A percentile compares a stretch with the other conserved stretches of the same genome.
Evolutionary conservation across 2,888 invertebrate species (phyloP).

Genomic region (Amblyjoppa fuscipennis): DNA sequence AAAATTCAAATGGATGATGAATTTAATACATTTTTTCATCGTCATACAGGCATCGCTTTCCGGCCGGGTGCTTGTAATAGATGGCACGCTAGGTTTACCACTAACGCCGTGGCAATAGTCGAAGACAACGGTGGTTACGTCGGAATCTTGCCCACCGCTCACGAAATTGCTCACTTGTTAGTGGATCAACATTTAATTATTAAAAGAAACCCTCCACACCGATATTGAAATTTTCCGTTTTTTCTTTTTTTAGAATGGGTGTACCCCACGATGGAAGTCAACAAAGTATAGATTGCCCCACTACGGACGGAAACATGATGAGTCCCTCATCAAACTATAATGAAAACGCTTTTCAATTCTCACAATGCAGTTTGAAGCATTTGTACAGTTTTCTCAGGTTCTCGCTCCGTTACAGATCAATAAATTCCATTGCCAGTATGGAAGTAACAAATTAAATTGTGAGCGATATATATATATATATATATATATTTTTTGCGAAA

Average conservation of each 20-base stretch:
- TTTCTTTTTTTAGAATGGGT: conserved; percentile 72
- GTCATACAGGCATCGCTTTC: conserved; percentile 76
- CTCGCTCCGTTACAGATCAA: conserved; percentile 3
- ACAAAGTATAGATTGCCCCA: conserved; percentile 64
- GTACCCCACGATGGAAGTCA: conserved; percentile 76
- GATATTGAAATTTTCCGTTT: background rate
- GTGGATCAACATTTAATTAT: conserved; percentile 50
- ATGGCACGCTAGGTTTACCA: no score
- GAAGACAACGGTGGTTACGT: conserved; percentile 81
- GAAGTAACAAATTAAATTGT: conserved; percentile 1
- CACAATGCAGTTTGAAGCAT: conserved; percentile 72
- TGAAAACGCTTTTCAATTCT: conserved; percentile 78
- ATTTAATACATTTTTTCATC: background rate
- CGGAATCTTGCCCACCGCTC: conserved; percentile 79
- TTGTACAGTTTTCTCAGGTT: conserved; percentile 77
- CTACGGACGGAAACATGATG: conserved; percentile 77
- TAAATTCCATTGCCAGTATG: background rate
- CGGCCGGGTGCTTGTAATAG: conserved; percentile 74
- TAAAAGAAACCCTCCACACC: background rate
- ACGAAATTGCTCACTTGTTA: conserved; percentile 81
- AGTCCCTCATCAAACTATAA: conserved; percentile 63
- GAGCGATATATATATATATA: no score
- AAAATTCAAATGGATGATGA: conserved; percentile 4
- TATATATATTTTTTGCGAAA: conserved; percentile 77
- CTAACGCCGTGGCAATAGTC: conserved; percentile 76